Percentiles rank a stretch among this genome's conserved stretches.
Evolutionary conservation across 2,113 vertebrate species (phyloP).

Genomic region (Leucopternis melanops): DNA sequence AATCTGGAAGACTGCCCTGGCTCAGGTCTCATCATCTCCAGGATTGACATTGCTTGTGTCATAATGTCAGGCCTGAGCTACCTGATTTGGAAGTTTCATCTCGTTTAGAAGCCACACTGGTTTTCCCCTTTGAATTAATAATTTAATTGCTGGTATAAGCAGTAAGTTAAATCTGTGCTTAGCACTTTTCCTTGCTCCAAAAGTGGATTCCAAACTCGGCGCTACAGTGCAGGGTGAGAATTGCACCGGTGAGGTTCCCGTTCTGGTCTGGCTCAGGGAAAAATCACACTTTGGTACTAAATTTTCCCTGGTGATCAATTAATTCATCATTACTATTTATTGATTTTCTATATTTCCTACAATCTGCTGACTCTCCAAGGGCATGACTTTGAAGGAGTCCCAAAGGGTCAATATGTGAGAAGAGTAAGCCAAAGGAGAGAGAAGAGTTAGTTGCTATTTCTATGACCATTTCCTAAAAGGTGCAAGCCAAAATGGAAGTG

Average conservation of each 20-base stretch:
- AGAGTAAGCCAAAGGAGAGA: neutral
- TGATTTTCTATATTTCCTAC: neutral
- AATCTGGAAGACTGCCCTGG: neutral
- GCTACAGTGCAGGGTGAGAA: neutral
- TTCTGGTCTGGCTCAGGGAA: neutral
- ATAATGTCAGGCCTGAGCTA: neutral
- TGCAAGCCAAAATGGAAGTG: neutral
- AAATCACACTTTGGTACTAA: neutral
- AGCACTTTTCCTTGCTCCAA: neutral
- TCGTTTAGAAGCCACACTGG: neutral
- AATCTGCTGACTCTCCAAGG: neutral
- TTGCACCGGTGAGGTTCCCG: neutral
- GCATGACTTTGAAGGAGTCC: neutral
- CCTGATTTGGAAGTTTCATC: neutral
- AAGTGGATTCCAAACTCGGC: neutral
- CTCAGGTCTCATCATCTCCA: neutral
- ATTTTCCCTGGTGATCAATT: neutral
- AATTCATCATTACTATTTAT: neutral
- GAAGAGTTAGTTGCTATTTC: neutral
- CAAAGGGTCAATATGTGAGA: neutral
- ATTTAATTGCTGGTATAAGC: neutral
- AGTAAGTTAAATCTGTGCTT: neutral
- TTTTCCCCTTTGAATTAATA: neutral
- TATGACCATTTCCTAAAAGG: neutral
- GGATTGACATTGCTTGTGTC: neutral